Evolutionary conservation across 2,797 vertebrate genomes (phyloP).

Genomic region (Dipus sagitta): DNA sequence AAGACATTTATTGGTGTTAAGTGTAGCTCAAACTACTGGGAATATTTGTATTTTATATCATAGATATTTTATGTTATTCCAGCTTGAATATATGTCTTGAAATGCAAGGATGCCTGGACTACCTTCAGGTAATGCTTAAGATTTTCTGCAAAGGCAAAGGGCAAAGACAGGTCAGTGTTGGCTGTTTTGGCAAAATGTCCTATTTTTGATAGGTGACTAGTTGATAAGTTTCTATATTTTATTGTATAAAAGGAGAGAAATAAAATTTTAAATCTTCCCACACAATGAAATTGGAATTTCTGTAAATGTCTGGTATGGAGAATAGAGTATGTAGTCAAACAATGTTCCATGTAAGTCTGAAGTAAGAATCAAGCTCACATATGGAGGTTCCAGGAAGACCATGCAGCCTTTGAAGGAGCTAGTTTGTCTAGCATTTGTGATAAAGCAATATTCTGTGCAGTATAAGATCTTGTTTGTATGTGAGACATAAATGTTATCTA

Average conservation of each 20-base stretch:
- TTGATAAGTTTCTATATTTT: constrained; percentile 1
- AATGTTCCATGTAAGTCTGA: background rate
- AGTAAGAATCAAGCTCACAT: background rate
- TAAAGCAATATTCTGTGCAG: background rate
- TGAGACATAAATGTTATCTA: background rate
- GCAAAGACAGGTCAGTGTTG: background rate
- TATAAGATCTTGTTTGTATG: background rate
- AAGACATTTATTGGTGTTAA: constrained; percentile 16
- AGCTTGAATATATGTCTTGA: background rate
- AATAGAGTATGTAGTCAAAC: constrained; percentile 1
- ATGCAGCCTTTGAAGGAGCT: constrained; percentile 4
- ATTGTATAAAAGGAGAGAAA: constrained; percentile 29
- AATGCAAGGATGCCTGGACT: background rate
- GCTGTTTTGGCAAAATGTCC: constrained; percentile 2
- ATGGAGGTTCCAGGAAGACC: background rate
- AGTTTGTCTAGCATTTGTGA: background rate
- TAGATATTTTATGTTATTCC: background rate
- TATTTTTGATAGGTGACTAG: background rate
- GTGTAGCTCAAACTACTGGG: background rate
- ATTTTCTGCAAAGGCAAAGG: background rate
- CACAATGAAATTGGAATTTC: background rate
- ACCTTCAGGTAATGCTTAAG: background rate
- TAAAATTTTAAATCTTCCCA: constrained; percentile 1
- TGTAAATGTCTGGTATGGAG: background rate
- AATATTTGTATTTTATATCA: background rate